Evolutionary conservation across 37 sponge, comb jelly and placozoan species (phyloP).

Genomic region (Agelas oroides): DNA sequence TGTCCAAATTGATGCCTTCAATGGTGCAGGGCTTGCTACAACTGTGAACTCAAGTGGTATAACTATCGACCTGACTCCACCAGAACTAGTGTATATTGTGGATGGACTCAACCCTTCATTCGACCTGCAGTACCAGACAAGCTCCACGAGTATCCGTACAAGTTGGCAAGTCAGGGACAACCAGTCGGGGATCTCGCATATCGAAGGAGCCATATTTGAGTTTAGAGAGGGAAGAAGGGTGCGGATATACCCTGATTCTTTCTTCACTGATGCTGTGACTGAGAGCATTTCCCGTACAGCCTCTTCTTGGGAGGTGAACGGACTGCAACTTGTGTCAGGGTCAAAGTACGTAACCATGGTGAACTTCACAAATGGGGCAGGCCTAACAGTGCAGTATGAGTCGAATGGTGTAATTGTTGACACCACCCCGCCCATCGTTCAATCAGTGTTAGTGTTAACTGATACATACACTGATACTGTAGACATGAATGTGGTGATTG

Average conservation of each 20-base stretch:
- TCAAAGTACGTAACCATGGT: constrained; percentile 39
- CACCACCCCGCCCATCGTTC: constrained; percentile 58
- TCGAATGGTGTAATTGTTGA: constrained; percentile 70
- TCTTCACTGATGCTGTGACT: background rate
- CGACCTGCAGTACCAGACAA: constrained; percentile 40
- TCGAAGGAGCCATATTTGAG: constrained; percentile 47
- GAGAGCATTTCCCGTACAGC: background rate
- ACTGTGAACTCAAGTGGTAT: constrained; percentile 43
- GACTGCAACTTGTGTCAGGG: constrained; percentile 31
- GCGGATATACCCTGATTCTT: constrained; percentile 32
- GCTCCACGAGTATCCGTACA: background rate
- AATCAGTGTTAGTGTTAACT: constrained; percentile 23
- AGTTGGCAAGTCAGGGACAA: constrained; percentile 53
- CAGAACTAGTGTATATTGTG: constrained; percentile 39
- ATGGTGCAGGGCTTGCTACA: constrained; percentile 64
- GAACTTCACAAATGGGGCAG: constrained; percentile 69
- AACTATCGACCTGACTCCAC: constrained; percentile 70
- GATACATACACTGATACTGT: constrained; percentile 33
- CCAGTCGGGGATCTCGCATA: constrained; percentile 51
- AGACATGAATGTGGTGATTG: background rate
- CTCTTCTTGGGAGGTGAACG: background rate
- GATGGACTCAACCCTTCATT: constrained; percentile 29
- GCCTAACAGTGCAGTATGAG: constrained; percentile 22
- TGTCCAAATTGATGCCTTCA: constrained; percentile 48
- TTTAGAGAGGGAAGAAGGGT: constrained; percentile 44